These are phyloP conservation scores for Syndactyla subalaris DNA, from an alignment of 2,797 vertebrate species.

Conservation along the genomic window DNA sequence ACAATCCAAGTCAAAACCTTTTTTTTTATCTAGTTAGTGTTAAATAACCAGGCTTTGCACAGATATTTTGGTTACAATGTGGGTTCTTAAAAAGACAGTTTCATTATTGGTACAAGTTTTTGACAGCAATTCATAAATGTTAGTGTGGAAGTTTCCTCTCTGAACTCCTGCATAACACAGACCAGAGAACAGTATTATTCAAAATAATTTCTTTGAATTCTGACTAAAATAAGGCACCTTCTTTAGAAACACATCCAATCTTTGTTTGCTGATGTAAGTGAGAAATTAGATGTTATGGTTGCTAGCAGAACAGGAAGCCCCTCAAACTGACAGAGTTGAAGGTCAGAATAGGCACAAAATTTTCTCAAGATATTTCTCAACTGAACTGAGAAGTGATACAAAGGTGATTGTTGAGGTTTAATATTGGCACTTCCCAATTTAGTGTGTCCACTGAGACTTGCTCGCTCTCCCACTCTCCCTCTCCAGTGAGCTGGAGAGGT, in stretches of 20 bases:
- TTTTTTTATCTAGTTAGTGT: neutral
- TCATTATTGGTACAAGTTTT: neutral
- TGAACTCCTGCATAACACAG: neutral
- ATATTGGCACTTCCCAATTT: neutral
- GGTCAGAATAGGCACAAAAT: neutral
- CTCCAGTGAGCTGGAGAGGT: fast-evolving
- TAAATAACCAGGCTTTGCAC: neutral
- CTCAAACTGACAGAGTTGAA: neutral
- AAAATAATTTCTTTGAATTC: neutral
- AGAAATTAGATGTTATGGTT: fast-evolving
- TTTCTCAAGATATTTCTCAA: neutral
- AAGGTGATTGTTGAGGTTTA: neutral
- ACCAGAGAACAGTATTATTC: neutral
- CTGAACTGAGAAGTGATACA: neutral
- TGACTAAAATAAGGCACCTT: neutral
- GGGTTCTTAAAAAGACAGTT: neutral
- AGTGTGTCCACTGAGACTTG: neutral
- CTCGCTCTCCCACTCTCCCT: fast-evolving
- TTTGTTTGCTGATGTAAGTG: neutral
- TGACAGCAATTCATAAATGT: neutral
- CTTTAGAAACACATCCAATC: neutral
- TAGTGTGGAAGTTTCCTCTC: neutral
- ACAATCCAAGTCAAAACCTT: neutral
- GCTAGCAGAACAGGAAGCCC: neutral
- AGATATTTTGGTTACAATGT: neutral